Evolutionary conservation across 2,888 invertebrate species (phyloP).

Genomic region (Endotricha flammealis): DNA sequence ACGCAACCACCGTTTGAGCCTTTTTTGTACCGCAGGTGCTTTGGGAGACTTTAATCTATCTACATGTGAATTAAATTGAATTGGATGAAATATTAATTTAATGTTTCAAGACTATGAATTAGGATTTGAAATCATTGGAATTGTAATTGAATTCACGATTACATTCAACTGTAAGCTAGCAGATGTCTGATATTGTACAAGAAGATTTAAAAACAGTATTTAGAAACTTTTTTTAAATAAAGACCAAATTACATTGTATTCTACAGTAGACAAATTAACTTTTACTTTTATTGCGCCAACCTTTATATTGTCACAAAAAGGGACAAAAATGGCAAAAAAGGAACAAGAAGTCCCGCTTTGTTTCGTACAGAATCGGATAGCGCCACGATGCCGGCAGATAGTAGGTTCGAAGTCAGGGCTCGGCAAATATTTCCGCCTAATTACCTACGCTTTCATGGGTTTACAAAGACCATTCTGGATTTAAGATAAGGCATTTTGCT

Average conservation of each 20-base stretch:
- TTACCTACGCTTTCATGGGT: conserved; percentile 42
- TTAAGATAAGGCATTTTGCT: conserved; percentile 25
- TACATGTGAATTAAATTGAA: too few relatives aligned
- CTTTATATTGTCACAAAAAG: conserved; percentile 31
- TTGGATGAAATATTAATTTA: too few relatives aligned
- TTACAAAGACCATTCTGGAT: conserved; percentile 25
- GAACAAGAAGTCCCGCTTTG: conserved; percentile 38
- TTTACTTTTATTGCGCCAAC: conserved; percentile 31
- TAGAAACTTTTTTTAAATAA: conserved; percentile 1
- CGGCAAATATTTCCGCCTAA: conserved; percentile 58
- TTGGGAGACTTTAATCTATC: too few relatives aligned
- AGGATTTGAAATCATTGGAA: too few relatives aligned
- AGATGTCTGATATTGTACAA: too few relatives aligned
- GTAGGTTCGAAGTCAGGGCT: conserved; percentile 41
- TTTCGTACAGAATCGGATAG: conserved; percentile 40
- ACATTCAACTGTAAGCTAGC: too few relatives aligned
- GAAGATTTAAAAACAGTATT: too few relatives aligned
- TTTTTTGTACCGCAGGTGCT: too few relatives aligned
- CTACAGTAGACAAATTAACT: conserved; percentile 13
- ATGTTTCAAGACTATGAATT: too few relatives aligned
- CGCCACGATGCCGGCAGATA: conserved; percentile 64
- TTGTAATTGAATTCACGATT: too few relatives aligned
- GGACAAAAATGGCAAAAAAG: too few relatives aligned
- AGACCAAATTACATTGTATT: conserved; percentile 4
- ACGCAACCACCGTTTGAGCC: too few relatives aligned